Base-by-base conservation (phyloP, 2,113 vertebrate species). In the Chloropsis hardwickii region DNA sequence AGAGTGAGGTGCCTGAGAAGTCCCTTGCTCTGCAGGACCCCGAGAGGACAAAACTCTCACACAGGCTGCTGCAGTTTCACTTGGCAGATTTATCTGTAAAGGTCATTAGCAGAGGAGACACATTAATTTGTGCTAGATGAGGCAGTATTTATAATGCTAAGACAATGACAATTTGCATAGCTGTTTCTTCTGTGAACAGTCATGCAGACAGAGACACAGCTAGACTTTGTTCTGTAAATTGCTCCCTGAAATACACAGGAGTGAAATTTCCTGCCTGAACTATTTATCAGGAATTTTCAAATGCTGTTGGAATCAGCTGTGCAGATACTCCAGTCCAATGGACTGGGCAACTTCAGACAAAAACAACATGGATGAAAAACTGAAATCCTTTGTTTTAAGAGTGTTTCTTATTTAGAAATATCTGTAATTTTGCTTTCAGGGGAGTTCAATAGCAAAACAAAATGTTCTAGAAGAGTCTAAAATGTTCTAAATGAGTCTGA, bases 131-230 rank as follows among this genome's bases (percentile, higher is more conserved):
- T 70, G 61, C 85, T 93, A 77, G 58, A 60, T 92, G 86, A 93
- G 76, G 54, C 67, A 45, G 10, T 91, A 50, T 95, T 95, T 93
- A n/a, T 78, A 78, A 81, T 53, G 53, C 62, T 56, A 44, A 86
- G 58, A 79, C 82, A 96, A 51, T 83, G 90, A 78, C 83, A 86
- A 95, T 96, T 92, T 95, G 92, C 76, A 53, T 90, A 18, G 50
- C 58, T 80, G 19, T 58, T 94, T 61, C 54, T 82, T 65, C 58
- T 65, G 2, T 58, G 76, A 83, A 31, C 42, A 69, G 31, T 57
- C 50, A 11, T 29, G 45, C 54, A 71, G 57, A 42, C 4, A 90
- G 65, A 80, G n/a, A 53, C 45, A 33, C 35, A 73, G 44, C 61
- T 18, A 74, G 71, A 54, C 81, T 56, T 71, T 69, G n/a, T 58